A percentile compares a stretch with the other conserved stretches of the same genome.
phyloP scores from a whole-genome alignment of 2,888 invertebrate genomes.

The Torymus texanus region DNA sequence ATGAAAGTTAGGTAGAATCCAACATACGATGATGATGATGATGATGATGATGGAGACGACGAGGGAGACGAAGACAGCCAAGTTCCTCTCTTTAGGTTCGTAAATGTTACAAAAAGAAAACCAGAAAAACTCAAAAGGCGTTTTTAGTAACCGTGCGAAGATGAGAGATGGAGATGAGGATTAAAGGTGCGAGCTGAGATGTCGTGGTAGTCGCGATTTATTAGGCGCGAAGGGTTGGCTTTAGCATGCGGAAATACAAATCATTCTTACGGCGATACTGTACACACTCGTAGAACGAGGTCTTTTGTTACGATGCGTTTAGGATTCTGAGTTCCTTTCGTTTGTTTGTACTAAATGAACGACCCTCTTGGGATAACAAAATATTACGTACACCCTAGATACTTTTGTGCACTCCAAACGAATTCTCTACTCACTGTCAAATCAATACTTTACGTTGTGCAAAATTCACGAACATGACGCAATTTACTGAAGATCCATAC shows the following conservation, averaged over 20 bases:
- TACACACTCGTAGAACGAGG: neutral
- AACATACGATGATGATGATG: too few species aligned
- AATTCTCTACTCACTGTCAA: too few species aligned
- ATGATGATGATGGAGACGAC: constrained; percentile 20
- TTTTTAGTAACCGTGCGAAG: neutral
- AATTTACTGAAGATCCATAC: too few species aligned
- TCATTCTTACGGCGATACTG: constrained; percentile 15
- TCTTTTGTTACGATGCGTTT: neutral
- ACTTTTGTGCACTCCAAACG: too few species aligned
- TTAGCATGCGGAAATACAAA: constrained; percentile 6
- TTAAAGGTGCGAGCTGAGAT: neutral
- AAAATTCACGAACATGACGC: too few species aligned
- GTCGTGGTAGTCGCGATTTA: neutral
- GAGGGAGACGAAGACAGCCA: constrained; percentile 60
- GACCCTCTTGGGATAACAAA: neutral
- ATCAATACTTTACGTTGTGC: too few species aligned
- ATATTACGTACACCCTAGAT: neutral
- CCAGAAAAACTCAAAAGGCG: neutral
- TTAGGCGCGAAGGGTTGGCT: neutral
- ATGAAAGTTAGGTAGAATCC: neutral
- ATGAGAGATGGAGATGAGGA: neutral
- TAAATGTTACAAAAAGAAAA: neutral
- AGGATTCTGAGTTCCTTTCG: constrained; percentile 1
- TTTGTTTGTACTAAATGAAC: neutral
- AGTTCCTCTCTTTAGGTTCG: constrained; percentile 60